Percentiles rank a stretch among this genome's conserved stretches.
phyloP scores from a whole-genome alignment of 2,888 invertebrate species.

The Chaetogeoica ovagalla region DNA sequence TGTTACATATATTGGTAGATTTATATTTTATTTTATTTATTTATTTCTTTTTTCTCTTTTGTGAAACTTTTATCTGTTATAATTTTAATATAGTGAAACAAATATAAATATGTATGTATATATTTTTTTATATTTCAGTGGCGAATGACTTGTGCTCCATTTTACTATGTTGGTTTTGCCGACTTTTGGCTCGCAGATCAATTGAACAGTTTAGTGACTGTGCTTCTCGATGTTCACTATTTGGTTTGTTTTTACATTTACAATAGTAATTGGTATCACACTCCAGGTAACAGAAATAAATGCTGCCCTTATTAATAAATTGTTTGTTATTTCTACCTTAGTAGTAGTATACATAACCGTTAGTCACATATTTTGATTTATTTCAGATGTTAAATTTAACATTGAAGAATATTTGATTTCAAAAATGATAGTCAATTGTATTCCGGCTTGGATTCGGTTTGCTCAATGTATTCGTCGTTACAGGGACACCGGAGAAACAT shows the following conservation, averaged over 20 bases:
- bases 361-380: not conserved
- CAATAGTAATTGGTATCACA: constrained; percentile 65
- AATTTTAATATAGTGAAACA: not conserved
- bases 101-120: not conserved
- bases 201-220: constrained; percentile 75
- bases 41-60: not conserved
- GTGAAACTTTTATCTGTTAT: not conserved
- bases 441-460: constrained; percentile 85
- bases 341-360: not conserved
- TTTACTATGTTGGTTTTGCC: constrained; percentile 78
- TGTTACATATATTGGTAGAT: constrained; percentile 66
- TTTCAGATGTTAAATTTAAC: constrained; percentile 47
- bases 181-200: constrained; percentile 88
- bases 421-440: constrained; percentile 70
- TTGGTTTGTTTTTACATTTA: constrained; percentile 75
- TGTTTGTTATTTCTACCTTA: no score
- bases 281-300: constrained; percentile 59
- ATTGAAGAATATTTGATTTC: constrained; percentile 49
- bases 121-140: constrained; percentile 59
- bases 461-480: constrained; percentile 83
- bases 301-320: no score
- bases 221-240: constrained; percentile 78
- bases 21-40: constrained; percentile 52
- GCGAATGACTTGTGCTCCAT: constrained; percentile 72
- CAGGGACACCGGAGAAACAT: constrained; percentile 75